Percentiles rank a stretch among this genome's conserved stretches.
Conservation (phyloP, 2,113 vertebrate genomes). For the Fulica atra region DNA sequence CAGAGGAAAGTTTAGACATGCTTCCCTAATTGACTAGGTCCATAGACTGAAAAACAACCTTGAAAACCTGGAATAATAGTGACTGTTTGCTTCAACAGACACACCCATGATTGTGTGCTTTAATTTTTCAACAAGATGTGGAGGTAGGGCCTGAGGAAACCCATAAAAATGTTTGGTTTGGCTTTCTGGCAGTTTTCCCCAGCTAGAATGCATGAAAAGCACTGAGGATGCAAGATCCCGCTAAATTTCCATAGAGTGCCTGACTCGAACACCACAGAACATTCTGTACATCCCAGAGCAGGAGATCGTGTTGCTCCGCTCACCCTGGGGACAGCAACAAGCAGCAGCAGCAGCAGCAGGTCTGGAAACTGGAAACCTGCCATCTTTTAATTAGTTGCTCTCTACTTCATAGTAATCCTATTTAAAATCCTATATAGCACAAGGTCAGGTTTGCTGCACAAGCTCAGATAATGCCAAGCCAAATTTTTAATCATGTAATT, state of each 20-base stretch:
- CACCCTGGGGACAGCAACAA: slow-evolving; percentile 49
- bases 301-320: slow-evolving; percentile 15
- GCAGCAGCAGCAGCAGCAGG: slow-evolving; percentile 1
- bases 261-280: slow-evolving; percentile 64
- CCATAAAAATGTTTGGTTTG: slow-evolving; percentile 79
- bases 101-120: slow-evolving; percentile 60
- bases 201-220: slow-evolving; percentile 38
- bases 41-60: slow-evolving; percentile 5
- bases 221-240: slow-evolving; percentile 51
- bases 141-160: slow-evolving; percentile 63
- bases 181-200: slow-evolving; percentile 60
- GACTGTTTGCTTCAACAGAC: slow-evolving; percentile 43
- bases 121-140: slow-evolving; percentile 66
- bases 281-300: slow-evolving; percentile 59
- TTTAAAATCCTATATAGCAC: slow-evolving; percentile 36
- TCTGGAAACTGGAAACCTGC: slow-evolving; percentile 45
- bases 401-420: background rate
- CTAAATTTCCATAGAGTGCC: slow-evolving; percentile 54
- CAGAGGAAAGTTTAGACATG: background rate
- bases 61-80: slow-evolving; percentile 40
- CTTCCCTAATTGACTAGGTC: slow-evolving; percentile 9
- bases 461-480: slow-evolving; percentile 38
- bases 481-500: slow-evolving; percentile 47
- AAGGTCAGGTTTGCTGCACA: slow-evolving; percentile 21
- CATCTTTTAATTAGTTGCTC: slow-evolving; percentile 61